Evolutionary conservation across 2,888 invertebrate species (phyloP).

Genomic region (Dicyrtoma fusca): DNA sequence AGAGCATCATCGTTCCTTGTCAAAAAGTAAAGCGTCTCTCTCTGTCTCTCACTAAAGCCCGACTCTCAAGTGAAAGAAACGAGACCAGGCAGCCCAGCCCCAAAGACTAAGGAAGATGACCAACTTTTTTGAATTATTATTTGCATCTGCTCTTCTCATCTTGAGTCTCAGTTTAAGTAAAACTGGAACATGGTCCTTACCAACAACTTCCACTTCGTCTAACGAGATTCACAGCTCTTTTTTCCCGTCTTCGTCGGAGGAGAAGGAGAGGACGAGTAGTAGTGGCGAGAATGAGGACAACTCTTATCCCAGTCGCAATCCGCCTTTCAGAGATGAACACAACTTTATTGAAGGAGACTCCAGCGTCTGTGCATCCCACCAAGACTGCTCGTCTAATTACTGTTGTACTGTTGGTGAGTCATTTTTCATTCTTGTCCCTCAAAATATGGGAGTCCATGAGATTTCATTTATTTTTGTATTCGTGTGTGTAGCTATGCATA

Average conservation of each 20-base stretch:
- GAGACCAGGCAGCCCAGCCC: background rate
- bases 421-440: background rate
- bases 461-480: too few relatives aligned
- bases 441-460: too few relatives aligned
- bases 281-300: too few relatives aligned
- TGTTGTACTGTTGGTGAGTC: conserved; percentile 48
- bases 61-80: background rate
- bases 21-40: too few relatives aligned
- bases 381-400: conserved; percentile 40
- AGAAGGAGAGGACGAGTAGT: background rate
- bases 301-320: too few relatives aligned
- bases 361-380: conserved; percentile 34
- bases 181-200: conserved; percentile 5
- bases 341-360: conserved; percentile 15
- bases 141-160: conserved; percentile 30
- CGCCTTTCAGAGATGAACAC: background rate
- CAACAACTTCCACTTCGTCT: background rate
- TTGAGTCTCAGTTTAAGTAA: background rate
- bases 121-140: conserved; percentile 27
- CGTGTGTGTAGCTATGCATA: too few relatives aligned
- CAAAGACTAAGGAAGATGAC: too few relatives aligned
- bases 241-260: background rate
- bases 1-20: too few relatives aligned
- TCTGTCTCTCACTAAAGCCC: too few relatives aligned
- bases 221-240: too few relatives aligned